Evolutionary conservation across 2,113 vertebrate genomes (phyloP), one percentile per base, ranked within the genome.

Genomic region (Grammomys surdaster): DNA sequence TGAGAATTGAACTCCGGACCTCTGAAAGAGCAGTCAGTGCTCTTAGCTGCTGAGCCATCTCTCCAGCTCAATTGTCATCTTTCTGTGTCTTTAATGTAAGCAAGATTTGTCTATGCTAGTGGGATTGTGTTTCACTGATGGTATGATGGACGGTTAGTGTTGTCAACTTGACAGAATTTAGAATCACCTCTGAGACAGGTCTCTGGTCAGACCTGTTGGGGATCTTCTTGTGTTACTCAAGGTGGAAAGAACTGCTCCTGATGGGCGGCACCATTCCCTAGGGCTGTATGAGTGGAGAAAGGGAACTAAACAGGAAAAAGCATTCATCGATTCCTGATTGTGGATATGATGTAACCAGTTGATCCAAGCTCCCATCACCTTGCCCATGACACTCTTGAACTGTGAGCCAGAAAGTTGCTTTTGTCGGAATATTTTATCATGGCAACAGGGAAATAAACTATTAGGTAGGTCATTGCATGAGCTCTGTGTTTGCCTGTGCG

Each of bases 61-160:
- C 51, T 51, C 51, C 51, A 51, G 51, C 10, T 11, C 51, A 65
- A 36, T 70, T 1, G 5, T n/a, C 43, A 33, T 33, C 46, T 87
- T 70, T 46, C 40, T 65, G 26, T 31, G 46, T 36, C 46, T 36
- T 48, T 7, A 36, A 1, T n/a, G 24, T 28, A 28, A n/a, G 5
- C 63, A 31, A 24, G 58, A 46, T 24, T 51, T 9, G 17, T 20
- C 60, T 14, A 16, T 28, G 13, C 12, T 3, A 11, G 4, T 1
- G 75, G 60, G 31, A 26, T 22, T 33, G 1, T 63, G 20, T 40
- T 20, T 3, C 3, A 5, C 7, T 3, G 1, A 26, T 4, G n/a
- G 16, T 7, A 1, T 19, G 36, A 20, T 4, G 28, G 4, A 33
- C 1, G 1, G 40, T 67, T 31, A 67, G 6, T 36, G 31, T 24